Percentiles rank a stretch among this genome's conserved stretches.
Conservation (phyloP, 2,888 invertebrate species). For the Dichetophora obliterata region DNA sequence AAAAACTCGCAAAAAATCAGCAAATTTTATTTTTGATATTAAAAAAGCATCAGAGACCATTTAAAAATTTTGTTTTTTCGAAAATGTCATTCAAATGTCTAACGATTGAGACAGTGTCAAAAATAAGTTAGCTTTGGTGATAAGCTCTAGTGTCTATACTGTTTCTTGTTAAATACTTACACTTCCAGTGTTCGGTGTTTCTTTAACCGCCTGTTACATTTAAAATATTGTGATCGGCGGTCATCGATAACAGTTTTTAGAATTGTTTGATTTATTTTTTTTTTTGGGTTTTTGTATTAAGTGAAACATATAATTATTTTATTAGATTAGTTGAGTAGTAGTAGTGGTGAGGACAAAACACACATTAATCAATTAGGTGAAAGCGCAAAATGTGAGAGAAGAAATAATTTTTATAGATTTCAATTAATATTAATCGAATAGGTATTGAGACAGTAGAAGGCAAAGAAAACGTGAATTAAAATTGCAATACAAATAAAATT, state of each 20-base stretch:
- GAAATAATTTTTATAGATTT: slow-evolving; percentile 63
- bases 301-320: slow-evolving; percentile 50
- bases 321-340: slow-evolving; percentile 45
- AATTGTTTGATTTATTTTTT: slow-evolving; percentile 47
- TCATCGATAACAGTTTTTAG: slow-evolving; percentile 34
- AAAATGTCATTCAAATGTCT: no score
- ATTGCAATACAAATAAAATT: slow-evolving; percentile 6
- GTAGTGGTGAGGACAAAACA: slow-evolving; percentile 58
- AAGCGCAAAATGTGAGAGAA: slow-evolving; percentile 68
- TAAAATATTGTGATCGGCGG: slow-evolving; percentile 50
- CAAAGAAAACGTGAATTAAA: background rate
- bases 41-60: no score
- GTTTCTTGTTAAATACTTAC: slow-evolving; percentile 70
- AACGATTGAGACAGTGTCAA: no score
- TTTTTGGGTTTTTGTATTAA: slow-evolving; percentile 45
- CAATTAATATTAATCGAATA: slow-evolving; percentile 17
- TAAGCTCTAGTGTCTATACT: no score
- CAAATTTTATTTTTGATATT: no score
- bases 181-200: slow-evolving; percentile 78
- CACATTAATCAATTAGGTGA: slow-evolving; percentile 60
- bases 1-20: no score
- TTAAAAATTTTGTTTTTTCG: no score
- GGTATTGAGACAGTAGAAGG: background rate
- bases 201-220: slow-evolving; percentile 77
- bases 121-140: no score